Evolutionary conservation across 2,113 vertebrate species (phyloP).

Genomic region (Microcebus lehilahytsara): DNA sequence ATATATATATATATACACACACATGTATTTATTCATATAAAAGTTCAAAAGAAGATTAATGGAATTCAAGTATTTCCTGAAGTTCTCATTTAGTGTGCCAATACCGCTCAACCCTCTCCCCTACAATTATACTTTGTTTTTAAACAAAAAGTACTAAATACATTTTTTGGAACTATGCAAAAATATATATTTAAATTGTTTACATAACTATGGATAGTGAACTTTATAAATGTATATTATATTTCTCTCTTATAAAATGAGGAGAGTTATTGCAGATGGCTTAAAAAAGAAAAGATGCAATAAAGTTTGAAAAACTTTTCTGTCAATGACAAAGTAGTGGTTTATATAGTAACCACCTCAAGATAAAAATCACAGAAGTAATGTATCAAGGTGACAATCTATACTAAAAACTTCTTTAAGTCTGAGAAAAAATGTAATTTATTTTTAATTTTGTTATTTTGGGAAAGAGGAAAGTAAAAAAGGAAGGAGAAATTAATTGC

Average conservation of each 20-base stretch:
- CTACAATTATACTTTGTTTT: neutral
- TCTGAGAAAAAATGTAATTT: neutral
- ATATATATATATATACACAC: neutral
- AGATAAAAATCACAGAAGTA: neutral
- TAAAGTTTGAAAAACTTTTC: neutral
- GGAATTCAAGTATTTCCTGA: neutral
- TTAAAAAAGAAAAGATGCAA: neutral
- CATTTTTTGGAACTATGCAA: neutral
- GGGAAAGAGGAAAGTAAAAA: neutral
- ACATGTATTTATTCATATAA: neutral
- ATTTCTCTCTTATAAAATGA: constrained; percentile 24
- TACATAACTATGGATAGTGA: neutral
- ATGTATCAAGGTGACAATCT: neutral
- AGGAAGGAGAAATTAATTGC: neutral
- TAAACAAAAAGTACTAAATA: neutral
- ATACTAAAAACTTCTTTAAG: neutral
- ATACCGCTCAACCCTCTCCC: neutral
- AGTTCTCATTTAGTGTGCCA: neutral
- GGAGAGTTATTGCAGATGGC: neutral
- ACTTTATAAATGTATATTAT: neutral
- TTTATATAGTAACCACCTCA: neutral
- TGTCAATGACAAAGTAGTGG: neutral
- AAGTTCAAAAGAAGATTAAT: constrained; percentile 23
- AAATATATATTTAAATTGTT: neutral
- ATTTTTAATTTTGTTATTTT: neutral